A percentile compares a stretch with the other conserved stretches of the same genome.
These are phyloP conservation scores for Schlechtendalia chinensis DNA, from an alignment of 1,140 invertebrate genomes.

Conservation along the genomic window DNA sequence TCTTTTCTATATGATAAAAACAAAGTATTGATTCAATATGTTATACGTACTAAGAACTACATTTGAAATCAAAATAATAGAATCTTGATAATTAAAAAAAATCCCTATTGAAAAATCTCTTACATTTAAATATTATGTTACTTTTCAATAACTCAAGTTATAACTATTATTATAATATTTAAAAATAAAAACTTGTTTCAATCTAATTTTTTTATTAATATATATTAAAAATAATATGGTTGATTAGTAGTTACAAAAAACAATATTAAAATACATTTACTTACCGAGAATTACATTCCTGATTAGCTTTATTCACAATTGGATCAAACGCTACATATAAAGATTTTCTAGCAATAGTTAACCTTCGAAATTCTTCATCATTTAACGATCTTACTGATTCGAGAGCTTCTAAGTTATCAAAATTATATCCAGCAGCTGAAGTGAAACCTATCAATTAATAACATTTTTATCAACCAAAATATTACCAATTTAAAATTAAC, in stretches of 20 bases:
- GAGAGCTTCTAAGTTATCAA: constrained; percentile 39
- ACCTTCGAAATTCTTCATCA: constrained; percentile 35
- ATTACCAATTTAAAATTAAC: too few species aligned
- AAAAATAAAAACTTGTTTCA: too few species aligned
- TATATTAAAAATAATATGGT: not conserved
- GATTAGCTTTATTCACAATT: constrained; percentile 37
- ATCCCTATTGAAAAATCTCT: too few species aligned
- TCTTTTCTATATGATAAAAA: constrained; percentile 12
- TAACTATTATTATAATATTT: too few species aligned
- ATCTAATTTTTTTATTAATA: too few species aligned
- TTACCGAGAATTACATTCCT: constrained; percentile 33
- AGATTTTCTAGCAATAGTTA: constrained; percentile 44
- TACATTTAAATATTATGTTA: too few species aligned
- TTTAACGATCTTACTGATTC: constrained; percentile 37
- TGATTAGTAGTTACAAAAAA: not conserved
- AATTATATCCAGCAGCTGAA: constrained; percentile 14
- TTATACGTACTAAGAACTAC: not conserved
- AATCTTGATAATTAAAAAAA: not conserved
- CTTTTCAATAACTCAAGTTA: too few species aligned
- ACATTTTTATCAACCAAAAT: not conserved
- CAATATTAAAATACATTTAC: not conserved
- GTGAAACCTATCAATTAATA: constrained; percentile 17
- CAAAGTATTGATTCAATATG: not conserved
- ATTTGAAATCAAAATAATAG: not conserved
- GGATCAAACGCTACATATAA: constrained; percentile 40